Conservation (phyloP, 2,888 invertebrate species). For the Chalcosyrphus nemorum region DNA sequence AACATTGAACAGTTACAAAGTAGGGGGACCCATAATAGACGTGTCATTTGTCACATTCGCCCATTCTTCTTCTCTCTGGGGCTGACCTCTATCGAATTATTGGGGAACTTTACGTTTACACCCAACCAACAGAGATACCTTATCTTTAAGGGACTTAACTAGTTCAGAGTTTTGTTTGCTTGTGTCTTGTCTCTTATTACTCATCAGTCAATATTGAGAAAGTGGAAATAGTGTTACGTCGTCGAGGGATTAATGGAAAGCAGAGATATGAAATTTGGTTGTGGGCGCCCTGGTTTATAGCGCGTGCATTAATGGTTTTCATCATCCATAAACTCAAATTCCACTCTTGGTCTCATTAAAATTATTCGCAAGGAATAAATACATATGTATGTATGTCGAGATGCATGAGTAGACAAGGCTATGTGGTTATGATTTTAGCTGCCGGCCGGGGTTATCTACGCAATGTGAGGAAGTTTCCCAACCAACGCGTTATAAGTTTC, state of each 20-base stretch:
- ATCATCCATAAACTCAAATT: slow-evolving; percentile 14
- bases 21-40: neutral
- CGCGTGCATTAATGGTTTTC: slow-evolving; percentile 18
- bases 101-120: slow-evolving; percentile 4
- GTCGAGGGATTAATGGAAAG: neutral
- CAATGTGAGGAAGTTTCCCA: neutral
- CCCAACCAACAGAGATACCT: neutral
- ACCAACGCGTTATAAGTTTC: neutral
- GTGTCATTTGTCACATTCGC: slow-evolving; percentile 28
- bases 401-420: neutral
- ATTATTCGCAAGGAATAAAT: slow-evolving; percentile 3
- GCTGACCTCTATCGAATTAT: neutral
- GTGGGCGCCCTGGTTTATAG: slow-evolving; percentile 2
- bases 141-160: slow-evolving; percentile 31
- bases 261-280: neutral
- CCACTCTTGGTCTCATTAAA: slow-evolving; percentile 1
- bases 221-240: neutral
- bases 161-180: slow-evolving; percentile 32
- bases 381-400: neutral
- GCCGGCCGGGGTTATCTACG: neutral
- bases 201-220: slow-evolving; percentile 49
- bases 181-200: slow-evolving; percentile 25
- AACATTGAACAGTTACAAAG: slow-evolving; percentile 5
- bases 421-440: neutral
- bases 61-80: neutral